A percentile compares a stretch with the other conserved stretches of the same genome.
phyloP scores from a whole-genome alignment of 2,888 invertebrate genomes.

The Megaustenia siamemsis region DNA sequence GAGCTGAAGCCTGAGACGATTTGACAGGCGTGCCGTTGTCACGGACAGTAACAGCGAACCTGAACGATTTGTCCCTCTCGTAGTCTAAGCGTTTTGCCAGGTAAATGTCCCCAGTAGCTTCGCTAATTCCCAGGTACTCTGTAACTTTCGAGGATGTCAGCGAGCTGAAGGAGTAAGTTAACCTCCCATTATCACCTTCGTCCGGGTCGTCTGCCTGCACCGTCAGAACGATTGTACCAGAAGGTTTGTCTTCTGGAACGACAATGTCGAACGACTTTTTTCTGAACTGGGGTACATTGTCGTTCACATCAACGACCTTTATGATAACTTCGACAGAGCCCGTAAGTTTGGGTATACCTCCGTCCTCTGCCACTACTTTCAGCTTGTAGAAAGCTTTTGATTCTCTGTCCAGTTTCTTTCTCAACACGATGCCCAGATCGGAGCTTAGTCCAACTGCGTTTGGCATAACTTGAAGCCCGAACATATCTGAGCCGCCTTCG shows the following conservation, averaged over 20 bases:
- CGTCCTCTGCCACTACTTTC: slow-evolving; percentile 70
- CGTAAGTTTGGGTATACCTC: slow-evolving; percentile 65
- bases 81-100: slow-evolving; percentile 90
- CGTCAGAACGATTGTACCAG: slow-evolving; percentile 64
- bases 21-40: slow-evolving; percentile 66
- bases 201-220: slow-evolving; percentile 92
- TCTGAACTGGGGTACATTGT: slow-evolving; percentile 69
- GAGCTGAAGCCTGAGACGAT: slow-evolving; percentile 82
- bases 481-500: slow-evolving; percentile 54
- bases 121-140: slow-evolving; percentile 84
- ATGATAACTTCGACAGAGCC: slow-evolving; percentile 69
- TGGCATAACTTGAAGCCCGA: slow-evolving; percentile 64
- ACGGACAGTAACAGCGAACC: slow-evolving; percentile 83
- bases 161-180: slow-evolving; percentile 80
- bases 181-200: slow-evolving; percentile 87
- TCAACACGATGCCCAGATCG: slow-evolving; percentile 69
- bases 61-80: slow-evolving; percentile 87
- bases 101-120: slow-evolving; percentile 91
- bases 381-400: slow-evolving; percentile 63
- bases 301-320: slow-evolving; percentile 71
- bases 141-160: slow-evolving; percentile 65
- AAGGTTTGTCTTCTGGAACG: slow-evolving; percentile 65
- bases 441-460: slow-evolving; percentile 62
- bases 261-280: slow-evolving; percentile 64
- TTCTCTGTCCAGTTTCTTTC: slow-evolving; percentile 69